phyloP scores from a whole-genome alignment of 2,113 vertebrate species.

The Ammodytes dubius region DNA sequence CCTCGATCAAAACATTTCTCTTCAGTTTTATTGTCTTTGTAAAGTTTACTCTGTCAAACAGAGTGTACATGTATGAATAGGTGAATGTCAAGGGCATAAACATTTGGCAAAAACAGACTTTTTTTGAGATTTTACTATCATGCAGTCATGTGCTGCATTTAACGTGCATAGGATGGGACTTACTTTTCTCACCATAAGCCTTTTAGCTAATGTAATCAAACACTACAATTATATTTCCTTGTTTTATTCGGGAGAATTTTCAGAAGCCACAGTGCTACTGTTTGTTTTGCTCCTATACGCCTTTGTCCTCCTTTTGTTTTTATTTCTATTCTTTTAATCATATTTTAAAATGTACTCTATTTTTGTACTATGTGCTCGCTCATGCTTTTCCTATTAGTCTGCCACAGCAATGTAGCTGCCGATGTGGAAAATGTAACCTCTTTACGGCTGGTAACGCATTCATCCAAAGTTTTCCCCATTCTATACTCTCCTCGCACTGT shows the following conservation, averaged over 20 bases:
- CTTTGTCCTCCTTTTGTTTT: not conserved
- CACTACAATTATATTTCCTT: conserved; percentile 2
- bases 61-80: conserved; percentile 24
- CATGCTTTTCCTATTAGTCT: conserved; percentile 46
- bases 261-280: conserved; percentile 12
- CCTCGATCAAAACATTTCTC: conserved; percentile 28
- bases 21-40: conserved; percentile 34
- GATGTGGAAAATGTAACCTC: conserved; percentile 50
- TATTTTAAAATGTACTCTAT: conserved; percentile 41
- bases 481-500: conserved; percentile 22
- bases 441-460: conserved; percentile 55
- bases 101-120: not conserved
- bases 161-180: conserved; percentile 11
- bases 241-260: conserved; percentile 34
- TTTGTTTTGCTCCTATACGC: conserved; percentile 16
- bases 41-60: conserved; percentile 2
- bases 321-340: conserved; percentile 19
- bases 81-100: conserved; percentile 8
- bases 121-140: not conserved
- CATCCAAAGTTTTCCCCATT: conserved; percentile 61
- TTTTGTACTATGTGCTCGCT: conserved; percentile 45
- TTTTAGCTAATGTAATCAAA: conserved; percentile 15
- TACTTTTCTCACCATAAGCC: not conserved
- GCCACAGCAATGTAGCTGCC: conserved; percentile 31
- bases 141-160: conserved; percentile 13